Percentiles rank a stretch among this genome's conserved stretches.
These are phyloP conservation scores for Stomatorhinus walkeri DNA, from an alignment of 2,797 vertebrate genomes.

Conservation along the genomic window DNA sequence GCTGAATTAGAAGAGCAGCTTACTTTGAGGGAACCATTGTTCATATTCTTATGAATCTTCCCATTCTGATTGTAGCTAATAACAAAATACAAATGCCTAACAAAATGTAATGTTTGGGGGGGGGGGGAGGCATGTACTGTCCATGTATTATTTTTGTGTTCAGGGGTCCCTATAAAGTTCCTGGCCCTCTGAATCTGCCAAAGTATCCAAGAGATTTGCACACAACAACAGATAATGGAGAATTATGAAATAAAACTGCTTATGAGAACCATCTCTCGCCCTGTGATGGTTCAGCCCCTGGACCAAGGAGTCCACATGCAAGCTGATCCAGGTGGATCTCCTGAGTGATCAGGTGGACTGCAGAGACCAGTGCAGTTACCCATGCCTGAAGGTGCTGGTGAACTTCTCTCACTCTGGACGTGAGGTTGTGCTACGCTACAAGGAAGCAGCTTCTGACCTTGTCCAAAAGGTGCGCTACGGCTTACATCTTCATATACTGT, in stretches of 20 bases:
- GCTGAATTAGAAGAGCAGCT: neutral
- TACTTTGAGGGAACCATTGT: neutral
- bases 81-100: neutral
- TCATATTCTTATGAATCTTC: neutral
- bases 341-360: constrained; percentile 61
- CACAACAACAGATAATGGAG: neutral
- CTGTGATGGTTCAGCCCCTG: constrained; percentile 52
- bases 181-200: neutral
- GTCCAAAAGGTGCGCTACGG: constrained; percentile 56
- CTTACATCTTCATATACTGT: neutral
- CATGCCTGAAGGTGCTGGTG: constrained; percentile 64
- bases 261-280: neutral
- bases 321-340: constrained; percentile 49
- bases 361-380: constrained; percentile 53
- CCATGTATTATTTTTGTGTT: neutral
- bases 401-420: constrained; percentile 52
- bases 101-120: neutral
- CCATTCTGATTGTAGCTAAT: neutral
- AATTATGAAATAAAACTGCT: neutral
- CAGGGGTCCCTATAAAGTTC: neutral
- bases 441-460: constrained; percentile 61
- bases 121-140: neutral
- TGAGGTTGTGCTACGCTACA: constrained; percentile 56
- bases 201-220: neutral
- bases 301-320: constrained; percentile 59